Evolutionary conservation across 2,797 vertebrate species (phyloP), one percentile per base, ranked within the genome.

Genomic region (Gambelia wislizenii): DNA sequence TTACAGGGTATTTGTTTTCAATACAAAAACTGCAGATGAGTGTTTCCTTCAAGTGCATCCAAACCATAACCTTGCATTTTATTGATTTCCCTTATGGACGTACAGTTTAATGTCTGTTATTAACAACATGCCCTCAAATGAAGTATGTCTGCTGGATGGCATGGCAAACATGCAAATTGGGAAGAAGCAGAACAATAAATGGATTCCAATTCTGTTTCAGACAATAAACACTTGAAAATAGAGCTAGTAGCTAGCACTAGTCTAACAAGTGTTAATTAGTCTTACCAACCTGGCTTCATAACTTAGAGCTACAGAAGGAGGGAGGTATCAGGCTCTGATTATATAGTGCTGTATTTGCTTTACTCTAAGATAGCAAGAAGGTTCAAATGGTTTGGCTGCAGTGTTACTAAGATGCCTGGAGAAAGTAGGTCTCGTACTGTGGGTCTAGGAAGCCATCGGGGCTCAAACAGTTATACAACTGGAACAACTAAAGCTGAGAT

Each of bases 81-180:
- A 61, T 64, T 85, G 39, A 13, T 25, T 25, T 27, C 22, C 67
- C 85, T 84, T 39, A 78, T 80, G 33, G n/a, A 90, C 89, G 61
- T 30, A 7, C 3, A 0, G 18, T 78, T 86, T 36, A 54, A 25
- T 33, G 3, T 75, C 44, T 92, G 22, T 5, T 1, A 10, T 2
- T 80, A 86, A 2, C 7, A 1, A 0, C 59, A 36, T 0, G 0
- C 39, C 30, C 7, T 30, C 30, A 36, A 88, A 52, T 74, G 75
- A 44, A 75, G 13, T n/a, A 52, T 85, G 4, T 47, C 81, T 89
- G 52, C 52, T 80, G 7, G 1, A 0, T 1, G 76, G 30, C 1
- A 30, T 30, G 81, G 30, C 30, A 83, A 91, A 92, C 74, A 39
- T 54, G 1, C 59, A 5, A 4, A 54, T 10, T 18, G 74, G 54